Conservation (phyloP, 2,797 vertebrate genomes). For the Rhadinocentrus ornatus region DNA sequence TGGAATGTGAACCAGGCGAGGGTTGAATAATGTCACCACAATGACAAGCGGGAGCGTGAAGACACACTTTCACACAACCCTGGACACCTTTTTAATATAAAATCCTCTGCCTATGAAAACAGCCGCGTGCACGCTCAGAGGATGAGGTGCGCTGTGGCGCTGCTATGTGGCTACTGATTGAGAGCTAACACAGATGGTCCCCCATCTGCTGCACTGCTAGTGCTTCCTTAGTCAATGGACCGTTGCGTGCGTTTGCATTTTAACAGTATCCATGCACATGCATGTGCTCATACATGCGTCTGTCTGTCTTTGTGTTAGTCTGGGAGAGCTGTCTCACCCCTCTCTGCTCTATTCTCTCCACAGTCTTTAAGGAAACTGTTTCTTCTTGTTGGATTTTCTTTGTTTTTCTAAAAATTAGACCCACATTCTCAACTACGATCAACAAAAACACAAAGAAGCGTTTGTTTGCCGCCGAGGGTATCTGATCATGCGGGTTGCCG, state of each 20-base stretch:
- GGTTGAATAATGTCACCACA: slow-evolving; percentile 27
- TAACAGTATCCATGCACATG: slow-evolving; percentile 30
- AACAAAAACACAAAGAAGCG: slow-evolving; percentile 34
- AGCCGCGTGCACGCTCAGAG: slow-evolving; percentile 32
- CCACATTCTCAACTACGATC: neutral
- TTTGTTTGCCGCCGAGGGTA: slow-evolving; percentile 33
- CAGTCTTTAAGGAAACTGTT: slow-evolving; percentile 14
- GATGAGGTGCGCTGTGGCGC: slow-evolving; percentile 34
- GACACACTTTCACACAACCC: slow-evolving; percentile 28
- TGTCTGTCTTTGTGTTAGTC: slow-evolving; percentile 12
- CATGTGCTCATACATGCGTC: neutral
- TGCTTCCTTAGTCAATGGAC: slow-evolving; percentile 60
- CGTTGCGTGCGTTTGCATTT: slow-evolving; percentile 41
- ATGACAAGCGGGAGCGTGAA: slow-evolving; percentile 21
- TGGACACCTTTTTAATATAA: neutral
- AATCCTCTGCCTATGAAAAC: no score
- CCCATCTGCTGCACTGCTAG: slow-evolving; percentile 65
- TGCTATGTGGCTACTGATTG: slow-evolving; percentile 19
- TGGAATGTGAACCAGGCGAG: slow-evolving; percentile 36
- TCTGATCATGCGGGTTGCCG: slow-evolving; percentile 54
- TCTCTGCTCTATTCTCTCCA: slow-evolving; percentile 8
- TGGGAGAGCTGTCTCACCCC: slow-evolving; percentile 56
- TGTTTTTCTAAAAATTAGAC: slow-evolving; percentile 23
- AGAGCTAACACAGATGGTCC: slow-evolving; percentile 69
- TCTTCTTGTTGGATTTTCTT: slow-evolving; percentile 25